Conservation (phyloP, 2,113 vertebrate species). For the Sarotherodon lohbergeri region DNA sequence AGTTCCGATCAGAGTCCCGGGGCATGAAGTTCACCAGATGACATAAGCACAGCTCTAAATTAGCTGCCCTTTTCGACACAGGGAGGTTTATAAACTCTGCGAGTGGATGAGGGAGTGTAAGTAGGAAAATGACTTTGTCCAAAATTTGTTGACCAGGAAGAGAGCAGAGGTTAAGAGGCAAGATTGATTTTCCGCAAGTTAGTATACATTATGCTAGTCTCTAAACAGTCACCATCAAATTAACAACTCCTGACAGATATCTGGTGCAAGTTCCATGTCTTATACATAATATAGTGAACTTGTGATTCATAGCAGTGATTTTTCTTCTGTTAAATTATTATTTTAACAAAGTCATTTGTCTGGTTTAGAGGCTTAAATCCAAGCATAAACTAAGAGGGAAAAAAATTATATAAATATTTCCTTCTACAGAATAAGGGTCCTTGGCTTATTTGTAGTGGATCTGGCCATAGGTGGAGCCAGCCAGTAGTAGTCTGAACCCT, state of each 20-base stretch:
- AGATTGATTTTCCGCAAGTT: not conserved
- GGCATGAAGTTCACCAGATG: conserved; percentile 70
- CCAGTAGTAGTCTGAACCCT: conserved; percentile 80
- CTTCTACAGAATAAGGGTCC: conserved; percentile 25
- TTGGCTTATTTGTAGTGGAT: conserved; percentile 76
- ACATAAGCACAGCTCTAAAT: conserved; percentile 55
- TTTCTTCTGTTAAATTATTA: not conserved
- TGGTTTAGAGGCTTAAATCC: not conserved
- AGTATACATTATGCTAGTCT: not conserved
- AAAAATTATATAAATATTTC: conserved; percentile 63
- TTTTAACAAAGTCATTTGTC: not conserved
- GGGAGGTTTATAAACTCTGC: conserved; percentile 57
- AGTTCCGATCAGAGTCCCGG: conserved; percentile 47
- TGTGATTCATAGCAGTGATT: not conserved
- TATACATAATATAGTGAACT: not conserved
- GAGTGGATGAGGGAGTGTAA: conserved; percentile 46
- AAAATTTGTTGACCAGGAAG: conserved; percentile 42
- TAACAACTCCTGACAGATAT: not conserved
- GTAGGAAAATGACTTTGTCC: conserved; percentile 61
- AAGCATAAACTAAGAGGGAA: conserved; percentile 38
- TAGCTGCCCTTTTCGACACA: conserved; percentile 18
- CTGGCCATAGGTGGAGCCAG: conserved; percentile 68
- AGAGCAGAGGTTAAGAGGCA: conserved; percentile 52
- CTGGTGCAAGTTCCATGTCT: not conserved
- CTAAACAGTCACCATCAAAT: not conserved